Base-by-base conservation (phyloP, 2,888 invertebrate species). In the Clostera curtula region DNA sequence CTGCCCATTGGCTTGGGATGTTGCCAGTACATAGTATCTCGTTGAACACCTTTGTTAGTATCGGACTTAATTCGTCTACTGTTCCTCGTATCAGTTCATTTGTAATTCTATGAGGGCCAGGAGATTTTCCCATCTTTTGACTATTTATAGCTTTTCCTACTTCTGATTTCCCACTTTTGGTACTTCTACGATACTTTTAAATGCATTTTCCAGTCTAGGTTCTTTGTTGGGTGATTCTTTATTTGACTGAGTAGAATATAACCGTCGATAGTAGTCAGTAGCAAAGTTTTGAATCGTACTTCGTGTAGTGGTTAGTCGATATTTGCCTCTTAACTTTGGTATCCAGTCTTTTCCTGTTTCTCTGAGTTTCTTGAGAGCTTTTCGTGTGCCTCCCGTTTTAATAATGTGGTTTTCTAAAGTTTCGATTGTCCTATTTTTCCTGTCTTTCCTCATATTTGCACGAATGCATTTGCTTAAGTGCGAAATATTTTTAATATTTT, bases 91-190 rank as follows among this genome's bases (percentile, higher is more conserved):
- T 10, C 0, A 45, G 16, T 17, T 49, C 46, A 12, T 48, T 44
- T 23, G 29, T 13, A 2, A 53, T 38, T 8, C 23, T 40, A n/a
- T 47, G 45, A 3, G 46, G 40, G 0, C 45, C 41, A 7, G 47
- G 40, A 1, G 36, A 24, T 40, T 40, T 47, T n/a, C 40, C 40
- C 9, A 17, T 20, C 5, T 44, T 40, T 17, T 40, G 39, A 4
- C 19, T 26, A 6, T 20, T 18, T 12, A 41, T 35, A n/a, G 40
- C 33, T 19, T 36, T 36, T 23, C 32, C 15, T 9, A 35, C 28
- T 36, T 43, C 38, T n/a, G n/a, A n/a, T n/a, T n/a, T n/a, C n/a
- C n/a, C n/a, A n/a, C n/a, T n/a, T n/a, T n/a, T n/a, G n/a, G n/a
- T n/a, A n/a, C n/a, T n/a, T n/a, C n/a, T n/a, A n/a, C n/a, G n/a